Evolutionary conservation across 1,140 invertebrate genomes (phyloP), one percentile per base, ranked within the genome.

Genomic region (Bombus sylvicola): DNA sequence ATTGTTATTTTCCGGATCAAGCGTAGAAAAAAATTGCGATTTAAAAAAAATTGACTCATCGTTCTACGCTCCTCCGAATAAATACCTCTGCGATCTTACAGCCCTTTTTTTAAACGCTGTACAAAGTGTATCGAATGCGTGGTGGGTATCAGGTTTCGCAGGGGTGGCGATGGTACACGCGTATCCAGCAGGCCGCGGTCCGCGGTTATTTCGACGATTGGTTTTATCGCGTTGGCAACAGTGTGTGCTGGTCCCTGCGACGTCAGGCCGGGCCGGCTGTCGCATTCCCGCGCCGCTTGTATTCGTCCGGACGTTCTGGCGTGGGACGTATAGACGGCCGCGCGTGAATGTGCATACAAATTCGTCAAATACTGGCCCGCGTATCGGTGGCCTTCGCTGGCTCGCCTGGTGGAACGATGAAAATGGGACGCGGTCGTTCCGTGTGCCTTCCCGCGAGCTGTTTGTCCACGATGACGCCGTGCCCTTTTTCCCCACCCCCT

Each of bases 131-230:
- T 22, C 28, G 10, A n/a, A 62, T n/a, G 4, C 59, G 47, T 8
- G 18, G 47, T 22, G 6, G 5, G 6, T 53, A 53, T 53, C 47
- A 22, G 47, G 18, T 53, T 53, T 53, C 59, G 59, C 28, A 66
- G 85, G 53, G 53, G 76, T 73, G 64, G 69, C 22, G 8, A 39
- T 10, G 69, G 25, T 71, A 39, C 69, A 71, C 37, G 69, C 37
- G 71, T n/a, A 15, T 34, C 87, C 43, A 91, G 90, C 90, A 90
- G 88, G 90, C 88, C 88, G 90, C 90, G 90, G 92, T 91, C 92
- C 91, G 93, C 88, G 93, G 93, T 95, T 95, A 95, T 95, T 95
- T 95, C 93, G 94, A 92, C 94, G 94, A 95, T 95, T 94, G 94
- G 94, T 95, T 95, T 94, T 94, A 94, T 94, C 93, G 93, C 92